phyloP scores from a whole-genome alignment of 1,140 invertebrate species.

The Ceratosolen solmsi region DNA sequence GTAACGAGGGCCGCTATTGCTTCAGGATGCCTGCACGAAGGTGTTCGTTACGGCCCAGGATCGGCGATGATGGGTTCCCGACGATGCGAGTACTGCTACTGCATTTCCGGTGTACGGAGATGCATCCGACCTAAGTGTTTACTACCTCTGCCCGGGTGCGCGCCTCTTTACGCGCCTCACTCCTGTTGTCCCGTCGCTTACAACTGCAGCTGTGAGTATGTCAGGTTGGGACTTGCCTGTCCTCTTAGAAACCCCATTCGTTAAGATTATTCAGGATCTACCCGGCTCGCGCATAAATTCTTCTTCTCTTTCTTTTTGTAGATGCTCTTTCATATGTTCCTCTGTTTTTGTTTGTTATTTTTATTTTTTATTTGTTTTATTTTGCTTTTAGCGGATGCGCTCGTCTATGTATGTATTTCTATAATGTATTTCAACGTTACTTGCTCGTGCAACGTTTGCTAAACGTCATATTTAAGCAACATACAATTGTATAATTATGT shows the following conservation, averaged over 20 bases:
- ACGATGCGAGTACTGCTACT: constrained; percentile 91
- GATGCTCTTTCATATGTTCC: background rate
- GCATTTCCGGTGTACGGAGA: constrained; percentile 82
- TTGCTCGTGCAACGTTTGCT: no score
- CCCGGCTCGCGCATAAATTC: background rate
- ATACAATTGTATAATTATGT: no score
- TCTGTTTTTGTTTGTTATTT: no score
- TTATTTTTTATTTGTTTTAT: no score
- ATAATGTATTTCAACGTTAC: no score
- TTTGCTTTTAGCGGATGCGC: no score
- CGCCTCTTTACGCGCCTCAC: constrained; percentile 78
- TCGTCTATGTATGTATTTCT: no score
- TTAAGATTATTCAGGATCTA: background rate
- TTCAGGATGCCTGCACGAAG: constrained; percentile 82
- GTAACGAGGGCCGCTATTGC: no score
- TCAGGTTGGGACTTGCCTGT: background rate
- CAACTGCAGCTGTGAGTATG: constrained; percentile 78
- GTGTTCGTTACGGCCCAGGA: constrained; percentile 85
- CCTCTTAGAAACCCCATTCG: no score
- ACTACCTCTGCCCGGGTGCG: constrained; percentile 84
- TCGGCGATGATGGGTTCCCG: constrained; percentile 87
- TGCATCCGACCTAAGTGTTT: constrained; percentile 88
- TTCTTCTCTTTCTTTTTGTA: background rate
- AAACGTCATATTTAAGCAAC: no score
- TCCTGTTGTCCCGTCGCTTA: constrained; percentile 90